phyloP scores from a whole-genome alignment of 2,797 vertebrate genomes.

The Sebastes minor region DNA sequence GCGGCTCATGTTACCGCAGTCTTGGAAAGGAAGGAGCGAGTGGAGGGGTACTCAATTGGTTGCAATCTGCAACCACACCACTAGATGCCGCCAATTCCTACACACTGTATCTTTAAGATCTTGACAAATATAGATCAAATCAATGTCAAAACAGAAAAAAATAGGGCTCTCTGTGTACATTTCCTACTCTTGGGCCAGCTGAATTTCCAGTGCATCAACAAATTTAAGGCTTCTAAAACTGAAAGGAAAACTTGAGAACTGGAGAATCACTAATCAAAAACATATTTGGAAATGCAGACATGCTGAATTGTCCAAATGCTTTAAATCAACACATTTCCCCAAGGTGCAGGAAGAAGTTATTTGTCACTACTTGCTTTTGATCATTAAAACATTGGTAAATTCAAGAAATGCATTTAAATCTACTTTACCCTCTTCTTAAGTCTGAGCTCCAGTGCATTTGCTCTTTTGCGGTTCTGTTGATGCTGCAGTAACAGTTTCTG shows the following conservation, averaged over 20 bases:
- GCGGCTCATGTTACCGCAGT: too few relatives aligned
- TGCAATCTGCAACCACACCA: too few relatives aligned
- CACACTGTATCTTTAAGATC: background rate
- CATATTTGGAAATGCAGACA: background rate
- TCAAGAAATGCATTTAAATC: background rate
- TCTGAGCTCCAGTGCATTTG: constrained; percentile 79
- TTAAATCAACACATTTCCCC: background rate
- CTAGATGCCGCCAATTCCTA: too few relatives aligned
- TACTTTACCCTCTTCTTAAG: constrained; percentile 81
- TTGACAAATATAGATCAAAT: background rate
- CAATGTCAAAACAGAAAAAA: background rate
- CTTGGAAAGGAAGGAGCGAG: too few relatives aligned
- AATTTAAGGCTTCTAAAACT: background rate
- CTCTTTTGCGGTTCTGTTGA: constrained; percentile 83
- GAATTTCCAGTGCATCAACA: background rate
- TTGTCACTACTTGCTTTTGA: background rate
- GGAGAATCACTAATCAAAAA: background rate
- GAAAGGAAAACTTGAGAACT: background rate
- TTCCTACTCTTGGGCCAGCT: background rate
- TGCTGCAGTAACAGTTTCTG: constrained; percentile 84
- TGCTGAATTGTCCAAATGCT: background rate
- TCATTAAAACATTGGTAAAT: background rate
- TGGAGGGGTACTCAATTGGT: too few relatives aligned
- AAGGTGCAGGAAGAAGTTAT: background rate
- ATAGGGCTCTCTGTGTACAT: background rate